These are phyloP conservation scores for Bombus superbus DNA, from an alignment of 1,140 invertebrate genomes.

Conservation along the genomic window DNA sequence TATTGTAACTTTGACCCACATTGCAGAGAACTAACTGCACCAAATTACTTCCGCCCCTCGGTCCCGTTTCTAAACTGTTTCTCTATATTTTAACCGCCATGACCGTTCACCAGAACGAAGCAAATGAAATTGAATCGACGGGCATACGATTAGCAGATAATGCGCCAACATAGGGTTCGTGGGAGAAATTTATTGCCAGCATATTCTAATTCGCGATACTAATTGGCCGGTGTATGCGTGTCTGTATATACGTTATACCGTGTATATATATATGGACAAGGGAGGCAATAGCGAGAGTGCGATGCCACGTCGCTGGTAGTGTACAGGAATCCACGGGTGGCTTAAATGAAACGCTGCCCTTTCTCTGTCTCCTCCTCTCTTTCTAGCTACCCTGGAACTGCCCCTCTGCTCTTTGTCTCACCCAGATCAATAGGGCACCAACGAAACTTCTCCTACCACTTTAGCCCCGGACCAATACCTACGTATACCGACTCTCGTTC, in stretches of 20 bases:
- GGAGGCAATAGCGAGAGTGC: background rate
- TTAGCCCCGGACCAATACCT: conserved; percentile 47
- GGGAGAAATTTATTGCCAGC: conserved; percentile 46
- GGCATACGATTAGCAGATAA: conserved; percentile 49
- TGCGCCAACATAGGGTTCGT: conserved; percentile 53
- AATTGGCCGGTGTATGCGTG: conserved; percentile 43
- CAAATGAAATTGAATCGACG: conserved; percentile 50
- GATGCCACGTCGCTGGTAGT: conserved; percentile 17
- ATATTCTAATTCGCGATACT: conserved; percentile 60
- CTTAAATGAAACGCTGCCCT: conserved; percentile 62
- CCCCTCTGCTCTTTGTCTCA: conserved; percentile 9
- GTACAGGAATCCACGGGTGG: conserved; percentile 57
- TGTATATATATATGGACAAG: background rate
- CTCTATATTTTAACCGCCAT: background rate
- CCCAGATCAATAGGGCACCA: conserved; percentile 66
- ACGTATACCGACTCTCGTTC: conserved; percentile 45
- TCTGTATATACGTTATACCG: background rate
- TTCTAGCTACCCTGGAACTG: background rate
- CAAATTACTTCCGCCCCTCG: background rate
- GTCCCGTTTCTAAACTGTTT: background rate
- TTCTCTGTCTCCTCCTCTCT: conserved; percentile 9
- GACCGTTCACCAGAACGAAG: background rate
- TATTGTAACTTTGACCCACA: background rate
- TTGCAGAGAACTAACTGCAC: background rate
- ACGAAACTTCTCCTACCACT: conserved; percentile 66